Conservation (phyloP, 2,888 invertebrate genomes). For the Lasioglossum marginatum region DNA sequence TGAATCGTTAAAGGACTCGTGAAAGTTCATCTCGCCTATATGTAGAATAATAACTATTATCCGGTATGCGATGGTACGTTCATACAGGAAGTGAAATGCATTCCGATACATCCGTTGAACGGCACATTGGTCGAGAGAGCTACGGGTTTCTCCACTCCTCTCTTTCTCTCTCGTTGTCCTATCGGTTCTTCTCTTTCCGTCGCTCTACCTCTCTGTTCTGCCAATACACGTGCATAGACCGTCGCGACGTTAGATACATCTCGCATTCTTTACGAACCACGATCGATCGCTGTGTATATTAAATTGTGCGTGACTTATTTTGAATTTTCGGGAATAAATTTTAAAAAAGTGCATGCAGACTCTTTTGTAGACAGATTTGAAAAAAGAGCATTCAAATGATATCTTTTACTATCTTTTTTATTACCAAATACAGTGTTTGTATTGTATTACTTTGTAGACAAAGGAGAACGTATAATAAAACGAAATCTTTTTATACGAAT, state of each 20-base stretch:
- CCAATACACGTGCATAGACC: constrained; percentile 20
- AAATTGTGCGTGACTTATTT: constrained; percentile 17
- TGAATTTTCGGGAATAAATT: not conserved
- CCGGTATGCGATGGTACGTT: constrained; percentile 38
- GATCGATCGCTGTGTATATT: constrained; percentile 35
- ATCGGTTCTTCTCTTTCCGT: constrained; percentile 39
- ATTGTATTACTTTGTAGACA: not conserved
- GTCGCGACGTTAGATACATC: constrained; percentile 36
- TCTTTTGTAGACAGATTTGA: not conserved
- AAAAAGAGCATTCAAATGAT: not conserved
- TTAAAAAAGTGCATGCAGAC: not conserved
- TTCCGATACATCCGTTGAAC: constrained; percentile 74
- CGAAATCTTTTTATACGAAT: not conserved
- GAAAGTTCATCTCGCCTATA: constrained; percentile 32
- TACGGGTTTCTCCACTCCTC: constrained; percentile 42
- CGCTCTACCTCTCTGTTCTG: constrained; percentile 38
- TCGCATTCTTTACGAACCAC: constrained; percentile 67
- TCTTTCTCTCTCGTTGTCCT: constrained; percentile 30
- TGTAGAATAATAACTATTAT: constrained; percentile 53
- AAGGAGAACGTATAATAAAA: not conserved
- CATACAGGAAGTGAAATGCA: constrained; percentile 75
- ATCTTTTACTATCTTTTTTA: no score
- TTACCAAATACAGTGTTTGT: not conserved
- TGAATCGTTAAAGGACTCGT: not conserved
- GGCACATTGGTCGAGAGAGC: constrained; percentile 70